Evolutionary conservation across 2,113 vertebrate genomes (phyloP).

Genomic region (Paraplagusia blochii): DNA sequence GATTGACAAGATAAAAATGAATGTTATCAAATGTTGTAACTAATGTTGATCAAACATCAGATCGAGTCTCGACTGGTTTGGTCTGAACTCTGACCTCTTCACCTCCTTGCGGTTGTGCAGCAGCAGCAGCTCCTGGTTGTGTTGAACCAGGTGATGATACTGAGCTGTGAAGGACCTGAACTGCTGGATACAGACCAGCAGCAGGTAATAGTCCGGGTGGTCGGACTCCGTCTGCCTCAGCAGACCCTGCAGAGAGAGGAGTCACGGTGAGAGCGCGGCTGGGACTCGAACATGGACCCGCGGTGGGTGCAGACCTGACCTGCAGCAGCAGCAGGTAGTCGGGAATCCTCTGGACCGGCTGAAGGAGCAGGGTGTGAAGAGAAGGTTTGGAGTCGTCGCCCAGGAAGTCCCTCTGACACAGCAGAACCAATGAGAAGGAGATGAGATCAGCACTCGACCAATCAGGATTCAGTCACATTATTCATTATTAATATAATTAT

Average conservation of each 20-base stretch:
- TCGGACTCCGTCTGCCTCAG: slow-evolving; percentile 91
- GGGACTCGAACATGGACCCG: no score
- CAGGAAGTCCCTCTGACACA: slow-evolving; percentile 66
- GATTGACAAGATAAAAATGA: no score
- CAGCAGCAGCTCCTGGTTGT: slow-evolving; percentile 91
- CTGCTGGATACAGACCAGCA: slow-evolving; percentile 92
- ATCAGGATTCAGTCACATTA: slow-evolving; percentile 2
- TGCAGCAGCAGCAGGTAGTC: slow-evolving; percentile 92
- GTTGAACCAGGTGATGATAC: slow-evolving; percentile 89
- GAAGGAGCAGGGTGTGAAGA: slow-evolving; percentile 89
- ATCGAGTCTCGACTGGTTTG: no score
- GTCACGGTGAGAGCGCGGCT: no score
- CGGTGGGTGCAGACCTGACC: slow-evolving; percentile 59
- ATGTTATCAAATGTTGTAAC: no score
- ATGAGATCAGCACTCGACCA: background rate
- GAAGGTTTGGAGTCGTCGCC: slow-evolving; percentile 89
- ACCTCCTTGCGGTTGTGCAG: slow-evolving; percentile 89
- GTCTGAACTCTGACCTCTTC: slow-evolving; percentile 79
- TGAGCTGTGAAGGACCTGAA: slow-evolving; percentile 89
- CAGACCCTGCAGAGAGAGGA: slow-evolving; percentile 73
- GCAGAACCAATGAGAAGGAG: slow-evolving; percentile 7
- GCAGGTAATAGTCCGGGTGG: slow-evolving; percentile 94
- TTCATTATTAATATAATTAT: no score
- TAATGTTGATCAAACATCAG: no score
- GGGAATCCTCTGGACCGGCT: slow-evolving; percentile 92